Conservation (phyloP, 2,113 vertebrate genomes). For the Lampris megalopsis region DNA sequence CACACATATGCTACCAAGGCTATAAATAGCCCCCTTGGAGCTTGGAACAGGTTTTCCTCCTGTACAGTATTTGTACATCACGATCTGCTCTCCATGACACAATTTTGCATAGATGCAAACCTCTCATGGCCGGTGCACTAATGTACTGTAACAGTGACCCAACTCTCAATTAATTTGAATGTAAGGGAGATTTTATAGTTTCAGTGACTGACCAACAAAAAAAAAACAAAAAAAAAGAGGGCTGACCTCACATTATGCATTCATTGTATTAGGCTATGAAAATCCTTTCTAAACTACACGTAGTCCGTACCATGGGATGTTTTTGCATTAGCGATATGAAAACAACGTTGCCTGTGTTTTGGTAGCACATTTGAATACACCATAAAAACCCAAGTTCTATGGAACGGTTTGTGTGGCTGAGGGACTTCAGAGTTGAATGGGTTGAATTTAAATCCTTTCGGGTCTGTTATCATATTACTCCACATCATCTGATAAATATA, state of each 20-base stretch:
- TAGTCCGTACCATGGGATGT: conserved; percentile 1
- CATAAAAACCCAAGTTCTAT: neutral
- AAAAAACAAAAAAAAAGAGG: neutral
- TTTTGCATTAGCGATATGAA: conserved; percentile 38
- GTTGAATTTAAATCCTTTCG: conserved; percentile 6
- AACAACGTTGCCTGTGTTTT: neutral
- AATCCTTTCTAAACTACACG: too few relatives aligned
- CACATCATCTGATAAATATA: neutral
- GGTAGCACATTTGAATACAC: conserved; percentile 22
- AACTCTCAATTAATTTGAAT: conserved; percentile 45
- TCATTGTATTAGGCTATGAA: neutral
- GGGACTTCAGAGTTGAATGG: conserved; percentile 7
- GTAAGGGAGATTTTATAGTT: conserved; percentile 11
- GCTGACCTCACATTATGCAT: neutral
- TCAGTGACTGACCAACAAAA: neutral
- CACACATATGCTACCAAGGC: conserved; percentile 79
- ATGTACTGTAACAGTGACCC: neutral
- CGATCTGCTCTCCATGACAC: conserved; percentile 74
- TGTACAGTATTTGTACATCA: conserved; percentile 84
- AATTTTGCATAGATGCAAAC: conserved; percentile 75
- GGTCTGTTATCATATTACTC: neutral
- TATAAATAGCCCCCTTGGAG: conserved; percentile 89
- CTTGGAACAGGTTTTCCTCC: conserved; percentile 77
- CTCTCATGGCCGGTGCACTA: neutral
- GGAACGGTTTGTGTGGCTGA: conserved; percentile 20